Conservation (phyloP, 2,113 vertebrate species). For the Tinamus guttatus region DNA sequence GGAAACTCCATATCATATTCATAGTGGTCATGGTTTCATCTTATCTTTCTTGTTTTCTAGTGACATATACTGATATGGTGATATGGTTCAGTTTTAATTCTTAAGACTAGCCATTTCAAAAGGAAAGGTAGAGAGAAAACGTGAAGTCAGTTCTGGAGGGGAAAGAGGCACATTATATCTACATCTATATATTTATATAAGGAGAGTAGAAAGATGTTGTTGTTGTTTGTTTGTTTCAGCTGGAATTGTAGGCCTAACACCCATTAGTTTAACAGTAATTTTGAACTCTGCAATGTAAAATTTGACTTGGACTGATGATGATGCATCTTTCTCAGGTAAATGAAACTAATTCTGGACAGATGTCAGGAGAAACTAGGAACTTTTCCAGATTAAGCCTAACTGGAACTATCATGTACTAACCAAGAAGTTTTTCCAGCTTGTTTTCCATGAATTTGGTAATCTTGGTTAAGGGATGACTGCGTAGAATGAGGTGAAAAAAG, state of each 20-base stretch:
- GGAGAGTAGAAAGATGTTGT: not conserved
- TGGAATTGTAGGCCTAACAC: not conserved
- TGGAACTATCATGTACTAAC: not conserved
- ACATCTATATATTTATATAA: not conserved
- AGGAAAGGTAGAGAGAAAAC: not conserved
- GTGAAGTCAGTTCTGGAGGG: not conserved
- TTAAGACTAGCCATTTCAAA: not conserved
- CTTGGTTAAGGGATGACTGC: not conserved
- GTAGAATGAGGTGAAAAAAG: not conserved
- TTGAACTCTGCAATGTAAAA: not conserved
- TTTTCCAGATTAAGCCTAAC: fast-evolving
- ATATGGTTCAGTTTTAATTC: not conserved
- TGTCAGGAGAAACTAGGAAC: not conserved
- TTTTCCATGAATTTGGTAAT: not conserved
- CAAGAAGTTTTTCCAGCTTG: not conserved
- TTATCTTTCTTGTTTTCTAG: not conserved
- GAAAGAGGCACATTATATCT: not conserved
- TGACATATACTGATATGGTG: not conserved
- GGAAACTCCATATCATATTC: not conserved
- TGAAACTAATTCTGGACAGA: not conserved
- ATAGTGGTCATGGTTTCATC: fast-evolving
- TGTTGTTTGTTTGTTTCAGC: not conserved
- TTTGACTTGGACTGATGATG: not conserved
- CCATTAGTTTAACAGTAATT: not conserved
- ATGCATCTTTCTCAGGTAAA: not conserved